phyloP scores from a whole-genome alignment of 2,113 vertebrate species.

The Ceyx melanurus region DNA sequence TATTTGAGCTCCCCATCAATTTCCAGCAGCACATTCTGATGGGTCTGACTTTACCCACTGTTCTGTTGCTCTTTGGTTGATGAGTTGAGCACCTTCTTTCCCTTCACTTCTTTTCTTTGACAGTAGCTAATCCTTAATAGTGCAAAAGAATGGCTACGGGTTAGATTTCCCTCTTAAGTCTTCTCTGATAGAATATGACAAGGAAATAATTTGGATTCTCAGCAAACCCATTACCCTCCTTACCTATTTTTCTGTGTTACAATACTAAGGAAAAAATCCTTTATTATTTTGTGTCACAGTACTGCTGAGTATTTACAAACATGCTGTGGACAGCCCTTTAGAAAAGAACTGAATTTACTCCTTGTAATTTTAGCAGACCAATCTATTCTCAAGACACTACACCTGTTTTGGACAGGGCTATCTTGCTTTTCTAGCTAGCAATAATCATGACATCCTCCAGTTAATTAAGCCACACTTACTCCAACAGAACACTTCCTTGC shows the following conservation, averaged over 20 bases:
- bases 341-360: not conserved
- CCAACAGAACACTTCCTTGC: not conserved
- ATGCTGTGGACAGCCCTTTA: not conserved
- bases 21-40: not conserved
- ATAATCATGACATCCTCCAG: not conserved
- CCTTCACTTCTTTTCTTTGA: not conserved
- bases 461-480: not conserved
- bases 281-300: not conserved
- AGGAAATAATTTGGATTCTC: not conserved
- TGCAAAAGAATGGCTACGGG: not conserved
- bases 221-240: not conserved
- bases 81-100: not conserved
- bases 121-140: not conserved
- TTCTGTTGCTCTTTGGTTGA: conserved; percentile 2
- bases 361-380: not conserved
- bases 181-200: not conserved
- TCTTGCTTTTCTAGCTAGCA: not conserved
- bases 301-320: not conserved
- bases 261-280: not conserved
- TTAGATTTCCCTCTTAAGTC: not conserved
- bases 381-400: not conserved
- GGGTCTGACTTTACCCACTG: not conserved
- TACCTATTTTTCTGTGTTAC: not conserved
- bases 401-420: not conserved
- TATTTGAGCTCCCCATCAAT: conserved; percentile 29